phyloP scores from a whole-genome alignment of 2,888 invertebrate species.

The Hydriomena furcata region DNA sequence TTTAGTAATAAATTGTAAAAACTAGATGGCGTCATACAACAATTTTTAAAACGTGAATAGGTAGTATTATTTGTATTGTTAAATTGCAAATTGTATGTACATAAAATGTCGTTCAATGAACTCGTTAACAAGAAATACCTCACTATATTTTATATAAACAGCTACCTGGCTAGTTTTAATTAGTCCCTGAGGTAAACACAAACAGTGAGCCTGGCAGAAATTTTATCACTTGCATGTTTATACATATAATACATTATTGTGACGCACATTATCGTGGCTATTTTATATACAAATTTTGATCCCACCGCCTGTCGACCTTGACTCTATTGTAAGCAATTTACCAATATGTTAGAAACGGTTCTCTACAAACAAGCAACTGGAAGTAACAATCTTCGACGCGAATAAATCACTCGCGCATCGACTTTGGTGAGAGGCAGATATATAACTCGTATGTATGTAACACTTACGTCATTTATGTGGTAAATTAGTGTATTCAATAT shows the following conservation, averaged over 20 bases:
- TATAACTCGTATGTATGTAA: not conserved
- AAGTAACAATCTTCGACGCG: slow-evolving; percentile 16
- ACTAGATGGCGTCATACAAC: no score
- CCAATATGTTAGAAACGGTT: slow-evolving; percentile 21
- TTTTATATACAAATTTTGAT: slow-evolving; percentile 22
- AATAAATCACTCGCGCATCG: slow-evolving; percentile 15
- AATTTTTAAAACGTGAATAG: no score
- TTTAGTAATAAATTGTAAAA: no score
- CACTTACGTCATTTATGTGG: not conserved
- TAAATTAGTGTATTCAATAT: no score
- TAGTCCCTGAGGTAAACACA: not conserved
- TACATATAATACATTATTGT: slow-evolving; percentile 33
- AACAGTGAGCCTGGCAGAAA: slow-evolving; percentile 7
- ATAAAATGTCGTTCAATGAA: no score
- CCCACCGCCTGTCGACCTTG: slow-evolving; percentile 34
- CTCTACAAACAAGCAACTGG: slow-evolving; percentile 17
- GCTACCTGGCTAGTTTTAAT: no score
- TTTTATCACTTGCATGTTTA: slow-evolving; percentile 10
- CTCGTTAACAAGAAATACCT: no score
- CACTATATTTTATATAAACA: no score
- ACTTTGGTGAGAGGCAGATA: slow-evolving; percentile 3
- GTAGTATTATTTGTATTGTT: no score
- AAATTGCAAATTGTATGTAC: no score
- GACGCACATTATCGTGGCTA: slow-evolving; percentile 33
- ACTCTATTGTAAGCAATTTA: slow-evolving; percentile 39